phyloP scores from a whole-genome alignment of 2,888 invertebrate genomes.

The Habrosyne pyritoides region DNA sequence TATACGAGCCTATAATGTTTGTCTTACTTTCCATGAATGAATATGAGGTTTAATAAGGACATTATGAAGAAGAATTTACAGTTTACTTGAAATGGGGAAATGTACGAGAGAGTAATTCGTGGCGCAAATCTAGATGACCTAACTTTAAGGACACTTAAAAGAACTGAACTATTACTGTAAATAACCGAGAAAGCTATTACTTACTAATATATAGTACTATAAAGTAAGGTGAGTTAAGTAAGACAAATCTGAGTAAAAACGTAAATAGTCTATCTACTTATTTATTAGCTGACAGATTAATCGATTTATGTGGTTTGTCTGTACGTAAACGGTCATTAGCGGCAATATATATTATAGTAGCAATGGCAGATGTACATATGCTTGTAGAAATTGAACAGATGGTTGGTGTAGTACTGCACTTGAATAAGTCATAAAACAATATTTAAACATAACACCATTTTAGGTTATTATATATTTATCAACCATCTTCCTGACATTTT shows the following conservation, averaged over 20 bases:
- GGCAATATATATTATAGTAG: neutral
- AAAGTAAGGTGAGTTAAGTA: neutral
- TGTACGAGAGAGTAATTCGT: no score
- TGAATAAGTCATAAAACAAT: no score
- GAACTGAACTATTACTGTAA: no score
- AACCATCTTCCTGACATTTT: no score
- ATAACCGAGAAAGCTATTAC: no score
- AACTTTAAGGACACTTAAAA: no score
- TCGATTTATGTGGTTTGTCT: neutral
- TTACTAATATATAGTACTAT: no score
- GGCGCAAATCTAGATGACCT: no score
- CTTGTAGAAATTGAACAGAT: neutral
- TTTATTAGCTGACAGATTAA: neutral
- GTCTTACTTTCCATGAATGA: constrained; percentile 6
- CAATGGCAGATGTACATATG: neutral
- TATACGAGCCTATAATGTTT: neutral
- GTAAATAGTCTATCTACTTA: neutral
- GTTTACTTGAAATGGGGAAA: neutral
- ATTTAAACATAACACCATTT: no score
- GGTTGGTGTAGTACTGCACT: neutral
- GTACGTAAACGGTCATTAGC: neutral
- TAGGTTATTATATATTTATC: no score
- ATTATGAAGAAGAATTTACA: neutral
- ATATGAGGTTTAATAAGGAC: neutral
- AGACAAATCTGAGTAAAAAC: neutral